Conservation (phyloP, 2,113 vertebrate genomes). For the Semicossyphus pulcher region DNA sequence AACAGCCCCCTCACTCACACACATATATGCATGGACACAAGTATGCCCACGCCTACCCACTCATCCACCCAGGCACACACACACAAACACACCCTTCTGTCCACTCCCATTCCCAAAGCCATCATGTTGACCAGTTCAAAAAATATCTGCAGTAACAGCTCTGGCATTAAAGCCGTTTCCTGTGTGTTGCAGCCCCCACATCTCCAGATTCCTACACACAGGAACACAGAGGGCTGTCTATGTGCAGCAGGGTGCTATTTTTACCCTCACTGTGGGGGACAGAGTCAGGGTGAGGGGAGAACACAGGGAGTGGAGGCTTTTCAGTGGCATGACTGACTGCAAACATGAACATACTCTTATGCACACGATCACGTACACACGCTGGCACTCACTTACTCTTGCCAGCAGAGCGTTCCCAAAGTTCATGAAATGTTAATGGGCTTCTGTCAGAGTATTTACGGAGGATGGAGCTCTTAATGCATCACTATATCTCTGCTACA, state of each 20-base stretch:
- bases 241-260: slow-evolving; percentile 73
- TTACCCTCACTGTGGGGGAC: slow-evolving; percentile 68
- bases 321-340: slow-evolving; percentile 38
- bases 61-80: slow-evolving; percentile 23
- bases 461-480: slow-evolving; percentile 44
- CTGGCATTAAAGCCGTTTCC: slow-evolving; percentile 75
- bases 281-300: slow-evolving; percentile 32
- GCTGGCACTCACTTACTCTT: neutral
- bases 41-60: slow-evolving; percentile 22
- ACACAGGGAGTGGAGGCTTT: slow-evolving; percentile 29
- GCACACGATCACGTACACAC: slow-evolving; percentile 15
- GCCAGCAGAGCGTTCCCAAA: slow-evolving; percentile 32
- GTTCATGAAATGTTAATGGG: slow-evolving; percentile 72
- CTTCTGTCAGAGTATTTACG: slow-evolving; percentile 15
- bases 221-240: slow-evolving; percentile 70
- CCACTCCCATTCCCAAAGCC: slow-evolving; percentile 63
- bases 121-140: slow-evolving; percentile 65
- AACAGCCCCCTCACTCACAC: slow-evolving; percentile 68
- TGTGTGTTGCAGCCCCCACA: slow-evolving; percentile 72
- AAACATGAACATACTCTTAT: slow-evolving; percentile 32
- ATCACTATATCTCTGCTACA: slow-evolving; percentile 25
- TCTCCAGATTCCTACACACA: slow-evolving; percentile 71
- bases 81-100: slow-evolving; percentile 69
- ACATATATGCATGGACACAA: slow-evolving; percentile 48
- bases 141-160: slow-evolving; percentile 66